phyloP scores from a whole-genome alignment of 1,140 invertebrate genomes.

The Nasonia vitripennis region DNA sequence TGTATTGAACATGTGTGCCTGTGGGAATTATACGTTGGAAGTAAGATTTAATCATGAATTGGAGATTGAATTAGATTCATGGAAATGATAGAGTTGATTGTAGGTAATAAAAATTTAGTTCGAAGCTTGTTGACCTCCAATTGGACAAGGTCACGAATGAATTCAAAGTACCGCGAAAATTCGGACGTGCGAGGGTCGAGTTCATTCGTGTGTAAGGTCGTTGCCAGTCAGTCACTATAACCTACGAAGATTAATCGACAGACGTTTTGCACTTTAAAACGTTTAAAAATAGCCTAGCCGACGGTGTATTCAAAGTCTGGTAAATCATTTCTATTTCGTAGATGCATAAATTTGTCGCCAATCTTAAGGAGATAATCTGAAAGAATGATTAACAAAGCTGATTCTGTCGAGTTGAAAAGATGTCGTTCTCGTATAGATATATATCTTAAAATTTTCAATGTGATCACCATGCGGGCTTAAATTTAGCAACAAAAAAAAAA shows the following conservation, averaged over 20 bases:
- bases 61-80: too few relatives aligned
- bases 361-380: too few relatives aligned
- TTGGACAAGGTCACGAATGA: constrained; percentile 28
- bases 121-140: constrained; percentile 18
- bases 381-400: too few relatives aligned
- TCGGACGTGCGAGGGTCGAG: constrained; percentile 43
- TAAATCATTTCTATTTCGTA: not conserved
- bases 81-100: too few relatives aligned
- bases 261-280: not conserved
- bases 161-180: constrained; percentile 18
- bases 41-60: too few relatives aligned
- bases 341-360: too few relatives aligned
- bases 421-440: too few relatives aligned
- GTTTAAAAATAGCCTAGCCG: not conserved
- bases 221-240: constrained; percentile 16
- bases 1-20: too few relatives aligned
- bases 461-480: not conserved
- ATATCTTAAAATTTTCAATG: not conserved
- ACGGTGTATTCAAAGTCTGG: not conserved
- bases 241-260: constrained; percentile 21
- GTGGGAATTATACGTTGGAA: too few relatives aligned
- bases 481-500: constrained; percentile 13
- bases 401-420: too few relatives aligned
- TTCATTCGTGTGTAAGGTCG: constrained; percentile 15
- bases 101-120: not conserved